Evolutionary conservation across 2,797 vertebrate species (phyloP).

Genomic region (Rhynchonycteris naso): DNA sequence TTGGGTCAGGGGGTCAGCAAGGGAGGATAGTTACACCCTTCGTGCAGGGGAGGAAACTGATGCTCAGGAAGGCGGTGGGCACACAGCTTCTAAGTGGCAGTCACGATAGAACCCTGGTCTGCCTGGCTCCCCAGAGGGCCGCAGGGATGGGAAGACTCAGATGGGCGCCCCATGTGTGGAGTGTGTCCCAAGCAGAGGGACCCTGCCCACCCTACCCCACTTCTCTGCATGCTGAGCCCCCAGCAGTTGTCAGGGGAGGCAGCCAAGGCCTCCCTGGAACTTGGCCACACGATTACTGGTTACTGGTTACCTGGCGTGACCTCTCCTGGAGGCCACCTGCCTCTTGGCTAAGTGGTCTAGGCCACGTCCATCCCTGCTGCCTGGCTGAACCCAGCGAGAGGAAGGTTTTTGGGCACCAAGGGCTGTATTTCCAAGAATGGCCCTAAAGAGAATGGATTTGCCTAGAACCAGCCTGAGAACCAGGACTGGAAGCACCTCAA

Average conservation of each 20-base stretch:
- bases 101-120: neutral
- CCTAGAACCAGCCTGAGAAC: neutral
- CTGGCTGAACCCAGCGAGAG: neutral
- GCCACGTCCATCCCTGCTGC: neutral
- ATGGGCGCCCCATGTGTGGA: accelerated
- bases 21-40: neutral
- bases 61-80: neutral
- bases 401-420: neutral
- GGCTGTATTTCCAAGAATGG: neutral
- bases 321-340: neutral
- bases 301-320: neutral
- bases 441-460: neutral
- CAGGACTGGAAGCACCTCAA: neutral
- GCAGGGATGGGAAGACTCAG: neutral
- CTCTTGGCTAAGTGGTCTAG: neutral
- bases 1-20: neutral
- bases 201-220: no score
- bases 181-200: neutral
- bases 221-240: neutral
- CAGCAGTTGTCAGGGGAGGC: neutral
- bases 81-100: neutral
- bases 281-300: neutral
- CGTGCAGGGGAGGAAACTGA: neutral
- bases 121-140: neutral
- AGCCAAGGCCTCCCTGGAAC: neutral